Evolutionary conservation across 2,888 invertebrate genomes (phyloP).

Genomic region (Tuta absoluta): DNA sequence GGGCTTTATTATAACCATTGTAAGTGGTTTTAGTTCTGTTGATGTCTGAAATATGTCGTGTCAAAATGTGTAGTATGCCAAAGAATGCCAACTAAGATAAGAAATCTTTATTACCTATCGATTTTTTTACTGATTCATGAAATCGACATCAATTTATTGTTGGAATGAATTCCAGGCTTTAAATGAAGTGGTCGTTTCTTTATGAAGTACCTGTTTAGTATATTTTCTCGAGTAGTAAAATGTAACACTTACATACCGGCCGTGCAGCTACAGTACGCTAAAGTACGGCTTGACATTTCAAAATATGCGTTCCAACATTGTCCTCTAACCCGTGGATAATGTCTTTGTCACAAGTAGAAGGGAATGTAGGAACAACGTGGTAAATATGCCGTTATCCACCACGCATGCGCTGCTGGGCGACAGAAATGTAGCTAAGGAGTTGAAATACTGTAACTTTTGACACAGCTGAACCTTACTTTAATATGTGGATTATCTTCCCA

Average conservation of each 20-base stretch:
- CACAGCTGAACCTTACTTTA: conserved; percentile 11
- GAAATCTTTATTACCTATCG: too few relatives aligned
- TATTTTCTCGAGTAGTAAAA: neutral
- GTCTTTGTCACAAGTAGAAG: conserved; percentile 12
- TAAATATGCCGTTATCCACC: neutral
- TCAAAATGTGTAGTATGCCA: too few relatives aligned
- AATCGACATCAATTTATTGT: too few relatives aligned
- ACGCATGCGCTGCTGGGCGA: neutral
- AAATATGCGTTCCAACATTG: conserved; percentile 14
- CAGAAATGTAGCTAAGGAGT: neutral
- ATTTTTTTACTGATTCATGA: too few relatives aligned
- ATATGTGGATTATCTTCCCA: neutral
- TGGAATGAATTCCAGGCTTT: too few relatives aligned
- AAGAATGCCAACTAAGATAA: too few relatives aligned
- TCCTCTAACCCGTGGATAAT: conserved; percentile 14
- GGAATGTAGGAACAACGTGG: conserved; percentile 7
- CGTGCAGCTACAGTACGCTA: neutral
- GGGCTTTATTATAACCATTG: too few relatives aligned
- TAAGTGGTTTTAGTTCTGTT: too few relatives aligned
- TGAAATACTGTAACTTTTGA: neutral
- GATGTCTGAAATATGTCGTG: too few relatives aligned
- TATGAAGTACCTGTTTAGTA: too few relatives aligned
- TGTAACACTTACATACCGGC: neutral
- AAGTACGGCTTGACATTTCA: neutral
- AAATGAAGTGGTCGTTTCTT: too few relatives aligned